Evolutionary conservation across 2,797 vertebrate species (phyloP).

Genomic region (Sarcophilus harrisii): DNA sequence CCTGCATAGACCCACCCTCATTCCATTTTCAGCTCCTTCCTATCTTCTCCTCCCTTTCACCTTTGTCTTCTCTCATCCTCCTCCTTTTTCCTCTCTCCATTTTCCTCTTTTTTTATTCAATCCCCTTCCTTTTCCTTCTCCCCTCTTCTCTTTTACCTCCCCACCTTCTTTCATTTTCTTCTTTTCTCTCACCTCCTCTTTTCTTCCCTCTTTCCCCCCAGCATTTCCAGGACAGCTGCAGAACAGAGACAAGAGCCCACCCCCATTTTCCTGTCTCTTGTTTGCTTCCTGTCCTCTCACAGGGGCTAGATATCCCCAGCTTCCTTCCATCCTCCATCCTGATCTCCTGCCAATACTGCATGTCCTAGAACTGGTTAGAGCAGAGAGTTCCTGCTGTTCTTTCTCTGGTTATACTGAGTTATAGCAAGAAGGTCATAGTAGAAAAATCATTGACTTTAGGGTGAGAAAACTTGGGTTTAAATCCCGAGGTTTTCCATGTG

Average conservation of each 20-base stretch:
- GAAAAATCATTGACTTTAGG: not conserved
- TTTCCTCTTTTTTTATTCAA: not conserved
- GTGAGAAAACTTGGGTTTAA: not conserved
- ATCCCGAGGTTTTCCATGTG: not conserved
- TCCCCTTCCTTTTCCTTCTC: not conserved
- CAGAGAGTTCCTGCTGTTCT: not conserved
- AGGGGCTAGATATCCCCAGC: not conserved
- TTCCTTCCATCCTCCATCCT: not conserved
- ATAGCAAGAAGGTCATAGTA: not conserved
- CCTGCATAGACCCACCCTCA: not conserved
- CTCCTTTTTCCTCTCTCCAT: not conserved
- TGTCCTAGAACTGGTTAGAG: not conserved
- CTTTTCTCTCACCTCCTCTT: not conserved
- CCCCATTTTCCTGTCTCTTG: not conserved
- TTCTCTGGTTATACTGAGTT: not conserved
- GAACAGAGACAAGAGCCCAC: not conserved
- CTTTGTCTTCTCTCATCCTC: not conserved
- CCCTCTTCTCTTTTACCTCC: not conserved
- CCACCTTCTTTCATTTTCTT: not conserved
- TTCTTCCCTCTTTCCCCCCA: not conserved
- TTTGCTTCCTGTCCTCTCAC: not conserved
- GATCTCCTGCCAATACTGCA: not conserved
- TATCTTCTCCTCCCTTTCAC: not conserved
- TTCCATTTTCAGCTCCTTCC: not conserved
- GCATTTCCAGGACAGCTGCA: not conserved